phyloP scores from a whole-genome alignment of 2,888 invertebrate genomes.

The Dynastes hyllus region DNA sequence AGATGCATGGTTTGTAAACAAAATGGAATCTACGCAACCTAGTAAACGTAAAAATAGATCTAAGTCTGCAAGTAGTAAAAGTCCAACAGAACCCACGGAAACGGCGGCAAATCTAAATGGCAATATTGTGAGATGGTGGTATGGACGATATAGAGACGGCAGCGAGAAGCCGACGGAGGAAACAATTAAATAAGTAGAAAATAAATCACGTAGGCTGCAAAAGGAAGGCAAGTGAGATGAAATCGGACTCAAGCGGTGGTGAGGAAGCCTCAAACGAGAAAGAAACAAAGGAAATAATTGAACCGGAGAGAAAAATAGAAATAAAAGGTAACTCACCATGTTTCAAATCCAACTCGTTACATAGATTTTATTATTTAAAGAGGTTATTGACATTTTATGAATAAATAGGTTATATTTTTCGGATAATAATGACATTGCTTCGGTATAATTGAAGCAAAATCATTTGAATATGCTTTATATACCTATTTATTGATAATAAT shows the following conservation, averaged over 20 bases:
- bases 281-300: constrained; percentile 48
- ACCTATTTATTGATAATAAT: no score
- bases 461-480: not conserved
- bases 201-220: constrained; percentile 55
- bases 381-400: not conserved
- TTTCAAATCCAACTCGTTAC: not conserved
- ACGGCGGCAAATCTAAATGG: constrained; percentile 60
- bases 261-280: constrained; percentile 56
- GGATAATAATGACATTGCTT: not conserved
- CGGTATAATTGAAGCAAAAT: not conserved
- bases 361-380: not conserved
- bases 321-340: constrained; percentile 44
- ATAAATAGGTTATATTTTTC: constrained; percentile 28
- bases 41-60: constrained; percentile 51
- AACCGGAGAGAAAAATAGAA: constrained; percentile 46
- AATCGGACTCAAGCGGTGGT: constrained; percentile 55
- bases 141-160: no score
- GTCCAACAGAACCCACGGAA: constrained; percentile 51
- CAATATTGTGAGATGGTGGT: constrained; percentile 54
- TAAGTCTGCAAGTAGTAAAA: constrained; percentile 48
- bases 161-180: constrained; percentile 44
- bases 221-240: constrained; percentile 59
- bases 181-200: no score
- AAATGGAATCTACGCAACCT: constrained; percentile 49
- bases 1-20: constrained; percentile 43